Base-by-base conservation (phyloP, 2,888 invertebrate species). In the Diabrotica balteata region DNA sequence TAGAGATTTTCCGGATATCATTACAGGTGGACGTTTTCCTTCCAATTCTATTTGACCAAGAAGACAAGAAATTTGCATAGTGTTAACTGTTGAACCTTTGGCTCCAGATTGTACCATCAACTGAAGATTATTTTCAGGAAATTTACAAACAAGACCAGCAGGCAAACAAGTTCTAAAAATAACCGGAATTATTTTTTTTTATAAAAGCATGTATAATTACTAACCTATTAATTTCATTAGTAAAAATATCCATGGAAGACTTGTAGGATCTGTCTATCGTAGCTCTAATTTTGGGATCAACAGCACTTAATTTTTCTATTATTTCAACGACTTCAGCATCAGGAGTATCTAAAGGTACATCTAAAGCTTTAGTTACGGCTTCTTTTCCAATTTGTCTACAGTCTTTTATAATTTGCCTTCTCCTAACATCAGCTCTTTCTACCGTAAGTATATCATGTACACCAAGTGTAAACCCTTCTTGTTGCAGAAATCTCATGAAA, bases 21-120 rank as follows among this genome's bases (percentile, higher is more conserved):
- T 98, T 51, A 96, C 82, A 0, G 98, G 97, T 7, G 98, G 98
- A 62, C 98, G 88, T 82, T 96, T 94, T 46, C 99, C 99, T 87
- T 99, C 99, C 83, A 99, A 88, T 82, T 99, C 98, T 78, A 99
- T 98, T 85, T 99, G 99, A 0, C 99, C 99, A 9, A 99, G 87
- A 47, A 97, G 86, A 84, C 97, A 97, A 0, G 98, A 98, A 79
- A 99, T 99, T 86, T 99, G 97, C 94, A 97, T 96, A 76, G 96
- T 94, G 82, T 98, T 98, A 0, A 98, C 98, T 63, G 94, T 92
- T 0, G 97, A 96, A n/a, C 98, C 99, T 84, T 99, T 99, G 0
- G 99, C 99, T 70, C 99, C 99, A 17, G 98, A 97, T 78, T 95
- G 91, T 0, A 99, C 97, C 98, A 99, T 98, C 75, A 99, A 84